Evolutionary conservation across 2,888 invertebrate genomes (phyloP), one percentile per base, ranked within the genome.

Genomic region (Hedya salicella): DNA sequence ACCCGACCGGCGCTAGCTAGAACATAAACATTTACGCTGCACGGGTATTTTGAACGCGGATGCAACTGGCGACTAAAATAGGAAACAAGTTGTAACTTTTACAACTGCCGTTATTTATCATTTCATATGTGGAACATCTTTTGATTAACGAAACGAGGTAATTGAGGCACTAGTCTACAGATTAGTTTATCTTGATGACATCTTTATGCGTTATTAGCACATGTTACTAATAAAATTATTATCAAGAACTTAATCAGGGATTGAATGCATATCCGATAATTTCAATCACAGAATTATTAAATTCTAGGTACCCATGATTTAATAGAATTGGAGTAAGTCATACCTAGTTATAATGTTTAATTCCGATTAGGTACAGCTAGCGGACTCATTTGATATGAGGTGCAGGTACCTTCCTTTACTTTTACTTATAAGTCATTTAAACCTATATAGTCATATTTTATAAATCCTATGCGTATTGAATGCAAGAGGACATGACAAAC

Each of bases 21-120:
- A 86, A 85, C 84, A 88, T 91, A 91, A 92, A 91, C 88, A 91
- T 85, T 85, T 84, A 82, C 79, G 76, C 80, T 69, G 56, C 77
- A 70, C 78, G 79, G 79, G 79, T 86, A 85, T 81, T 85, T 79
- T 80, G 79, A 81, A 86, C 78, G 81, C 85, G 85, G 86, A 84
- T 86, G 87, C 83, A 85, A 79, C 79, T 69, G 77, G 78, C 70
- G 69, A 78, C 83, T 86, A 85, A 81, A 83, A 81, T 85, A 83
- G 81, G 75, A 39, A 53, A 61, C 61, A 76, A 70, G 73, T 74
- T 78, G 76, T 80, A 75, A 75, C 75, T 76, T 73, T 69, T 75
- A 75, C 76, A 73, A 73, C 69, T 40, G 53, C 48, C 21, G 48
- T 50, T 25, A 40, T 46, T 63, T 66, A 62, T 42, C 40, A 63